phyloP scores from a whole-genome alignment of 2,113 vertebrate species.

The Antigone vipio region DNA sequence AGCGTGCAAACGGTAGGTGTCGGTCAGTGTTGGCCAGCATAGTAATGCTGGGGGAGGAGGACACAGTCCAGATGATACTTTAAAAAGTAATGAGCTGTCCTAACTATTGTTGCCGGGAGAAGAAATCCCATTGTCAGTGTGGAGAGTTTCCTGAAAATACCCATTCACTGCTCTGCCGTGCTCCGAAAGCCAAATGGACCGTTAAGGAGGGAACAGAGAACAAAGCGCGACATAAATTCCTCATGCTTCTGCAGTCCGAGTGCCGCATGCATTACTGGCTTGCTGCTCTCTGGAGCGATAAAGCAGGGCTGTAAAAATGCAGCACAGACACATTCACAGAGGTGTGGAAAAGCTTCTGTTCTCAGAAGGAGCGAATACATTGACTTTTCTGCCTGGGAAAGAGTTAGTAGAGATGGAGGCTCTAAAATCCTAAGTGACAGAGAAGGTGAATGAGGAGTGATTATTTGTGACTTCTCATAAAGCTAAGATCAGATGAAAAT shows the following conservation, averaged over 20 bases:
- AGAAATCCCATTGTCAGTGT: background rate
- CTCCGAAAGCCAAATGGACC: background rate
- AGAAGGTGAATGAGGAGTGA: background rate
- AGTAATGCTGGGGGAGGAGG: background rate
- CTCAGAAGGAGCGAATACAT: background rate
- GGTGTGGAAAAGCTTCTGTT: background rate
- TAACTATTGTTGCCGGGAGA: background rate
- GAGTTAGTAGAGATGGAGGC: background rate
- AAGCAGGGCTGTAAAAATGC: background rate
- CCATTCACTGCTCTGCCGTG: background rate
- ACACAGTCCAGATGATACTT: background rate
- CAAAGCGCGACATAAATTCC: background rate
- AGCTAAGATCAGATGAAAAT: background rate
- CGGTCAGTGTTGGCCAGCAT: background rate
- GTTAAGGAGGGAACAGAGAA: conserved; percentile 38
- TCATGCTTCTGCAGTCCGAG: background rate
- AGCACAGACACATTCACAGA: background rate
- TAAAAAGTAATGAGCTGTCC: background rate
- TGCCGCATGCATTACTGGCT: background rate
- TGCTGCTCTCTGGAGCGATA: background rate
- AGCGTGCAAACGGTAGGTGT: background rate
- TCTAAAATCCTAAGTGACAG: background rate
- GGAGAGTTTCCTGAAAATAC: background rate
- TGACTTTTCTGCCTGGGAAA: background rate
- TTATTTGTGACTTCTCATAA: background rate